Base-by-base conservation (phyloP, 2,113 vertebrate genomes). In the Pholis gunnellus region DNA sequence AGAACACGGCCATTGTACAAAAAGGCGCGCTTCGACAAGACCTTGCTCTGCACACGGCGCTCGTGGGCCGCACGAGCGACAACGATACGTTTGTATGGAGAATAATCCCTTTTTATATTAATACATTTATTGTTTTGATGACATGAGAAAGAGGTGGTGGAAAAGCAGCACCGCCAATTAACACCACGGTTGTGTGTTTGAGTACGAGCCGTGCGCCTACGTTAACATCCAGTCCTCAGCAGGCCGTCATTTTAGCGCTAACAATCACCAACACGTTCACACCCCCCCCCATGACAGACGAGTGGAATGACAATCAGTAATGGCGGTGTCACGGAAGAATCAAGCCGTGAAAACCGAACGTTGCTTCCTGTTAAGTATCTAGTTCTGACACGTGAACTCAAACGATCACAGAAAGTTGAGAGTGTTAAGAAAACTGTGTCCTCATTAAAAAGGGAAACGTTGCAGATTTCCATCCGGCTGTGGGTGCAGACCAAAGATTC, bases 1-100 rank as follows among this genome's bases (percentile, higher is more conserved):
- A 89, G 84, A 88, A 87, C 89, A 91, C 79, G 81, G 75, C 65
- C 85, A n/a, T 42, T 75, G 65, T 46, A 87, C 86, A 84, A 89
- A 89, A 50, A 90, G 84, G 60, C 68, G n/a, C 25, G 78, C 80
- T 82, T 76, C 83, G 83, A 91, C 88, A 75, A 81, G 83, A 75
- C 79, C 63, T 67, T 50, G 72, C 75, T 92, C 67, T 57, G 63
- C 64, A 72, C 75, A 54, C 63, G 31, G 79, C 70, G 76, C 40
- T 25, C 1, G 5, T 22, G 56, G 31, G 54, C 71, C 7, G 2
- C 38, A 5, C 1, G 27, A 68, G 63, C 18, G 25, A 40, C 31
- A 34, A 17, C 2, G 29, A 8, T 7, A 3, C 10, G 36, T 67
- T 61, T 78, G 44, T 59, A 54, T 52, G n/a, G n/a, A n/a, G n/a